A percentile compares a stretch with the other conserved stretches of the same genome.
These are phyloP conservation scores for Mirounga angustirostris DNA, from an alignment of 2,113 vertebrate genomes.

Conservation along the genomic window DNA sequence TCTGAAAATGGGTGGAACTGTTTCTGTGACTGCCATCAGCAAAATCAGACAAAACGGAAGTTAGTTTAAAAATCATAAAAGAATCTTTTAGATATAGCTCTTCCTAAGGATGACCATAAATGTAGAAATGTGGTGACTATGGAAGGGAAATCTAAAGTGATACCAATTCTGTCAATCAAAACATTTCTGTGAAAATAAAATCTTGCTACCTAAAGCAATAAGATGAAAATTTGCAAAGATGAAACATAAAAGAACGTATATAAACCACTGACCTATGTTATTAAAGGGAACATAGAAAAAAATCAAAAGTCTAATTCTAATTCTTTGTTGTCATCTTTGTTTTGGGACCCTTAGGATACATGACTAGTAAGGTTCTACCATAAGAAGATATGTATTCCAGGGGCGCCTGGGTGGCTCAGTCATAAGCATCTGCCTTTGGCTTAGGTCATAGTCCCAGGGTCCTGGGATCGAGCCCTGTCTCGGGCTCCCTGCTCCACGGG, in stretches of 20 bases:
- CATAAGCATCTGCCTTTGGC: too few relatives aligned
- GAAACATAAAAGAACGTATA: background rate
- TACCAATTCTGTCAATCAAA: background rate
- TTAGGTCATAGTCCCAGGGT: too few relatives aligned
- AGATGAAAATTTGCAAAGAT: background rate
- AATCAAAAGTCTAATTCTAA: background rate
- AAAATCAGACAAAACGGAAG: conserved; percentile 19
- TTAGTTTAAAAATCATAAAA: background rate
- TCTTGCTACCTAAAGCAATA: background rate
- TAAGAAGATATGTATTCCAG: background rate
- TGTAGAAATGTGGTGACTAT: background rate
- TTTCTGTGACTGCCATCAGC: background rate
- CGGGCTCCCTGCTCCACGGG: too few relatives aligned
- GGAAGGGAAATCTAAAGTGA: background rate
- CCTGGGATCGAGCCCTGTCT: too few relatives aligned
- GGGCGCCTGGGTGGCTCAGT: too few relatives aligned
- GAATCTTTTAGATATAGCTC: background rate
- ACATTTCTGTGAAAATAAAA: conserved; percentile 47
- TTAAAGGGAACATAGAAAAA: background rate
- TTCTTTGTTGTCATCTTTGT: background rate
- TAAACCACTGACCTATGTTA: background rate
- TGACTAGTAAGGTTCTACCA: background rate
- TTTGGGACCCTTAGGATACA: background rate
- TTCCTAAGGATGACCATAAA: background rate
- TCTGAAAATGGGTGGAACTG: background rate